A percentile compares a stretch with the other conserved stretches of the same genome.
These are phyloP conservation scores for Cylindroiulus punctatus DNA, from an alignment of 2,888 invertebrate species.

Conservation along the genomic window DNA sequence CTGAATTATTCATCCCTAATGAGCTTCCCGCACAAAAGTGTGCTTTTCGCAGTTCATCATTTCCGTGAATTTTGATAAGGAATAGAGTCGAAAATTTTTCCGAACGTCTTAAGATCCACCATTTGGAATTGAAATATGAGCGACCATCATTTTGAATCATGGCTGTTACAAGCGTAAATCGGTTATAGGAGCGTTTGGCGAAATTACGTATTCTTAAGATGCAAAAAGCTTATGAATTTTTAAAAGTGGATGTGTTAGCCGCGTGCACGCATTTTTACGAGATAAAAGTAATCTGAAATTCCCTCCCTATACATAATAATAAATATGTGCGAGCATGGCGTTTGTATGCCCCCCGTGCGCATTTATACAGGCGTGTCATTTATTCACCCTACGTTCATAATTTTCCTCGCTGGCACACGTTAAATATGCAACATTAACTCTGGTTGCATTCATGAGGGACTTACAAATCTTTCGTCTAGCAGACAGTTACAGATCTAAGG, in stretches of 20 bases:
- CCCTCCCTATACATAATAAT: constrained; percentile 43
- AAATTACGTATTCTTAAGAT: constrained; percentile 48
- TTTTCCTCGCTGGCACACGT: constrained; percentile 50
- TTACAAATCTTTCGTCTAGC: constrained; percentile 55
- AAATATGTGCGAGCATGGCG: constrained; percentile 37
- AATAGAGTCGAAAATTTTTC: not conserved
- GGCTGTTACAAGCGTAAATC: constrained; percentile 24
- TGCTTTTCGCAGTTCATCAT: constrained; percentile 24
- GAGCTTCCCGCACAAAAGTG: not conserved
- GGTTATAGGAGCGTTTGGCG: constrained; percentile 7
- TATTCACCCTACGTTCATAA: constrained; percentile 50
- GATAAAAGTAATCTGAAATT: constrained; percentile 47
- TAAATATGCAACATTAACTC: constrained; percentile 56
- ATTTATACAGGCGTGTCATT: constrained; percentile 51
- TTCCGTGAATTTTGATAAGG: constrained; percentile 40
- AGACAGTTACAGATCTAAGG: constrained; percentile 55
- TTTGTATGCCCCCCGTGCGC: constrained; percentile 40
- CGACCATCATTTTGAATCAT: constrained; percentile 1
- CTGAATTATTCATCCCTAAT: not conserved
- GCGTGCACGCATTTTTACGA: constrained; percentile 45
- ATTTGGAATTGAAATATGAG: constrained; percentile 18
- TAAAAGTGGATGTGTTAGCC: constrained; percentile 44
- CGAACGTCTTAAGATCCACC: not conserved
- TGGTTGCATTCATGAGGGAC: constrained; percentile 53
- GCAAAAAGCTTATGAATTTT: constrained; percentile 50